Base-by-base conservation (phyloP, 1,140 invertebrate genomes). In the Drosophila lowei region DNA sequence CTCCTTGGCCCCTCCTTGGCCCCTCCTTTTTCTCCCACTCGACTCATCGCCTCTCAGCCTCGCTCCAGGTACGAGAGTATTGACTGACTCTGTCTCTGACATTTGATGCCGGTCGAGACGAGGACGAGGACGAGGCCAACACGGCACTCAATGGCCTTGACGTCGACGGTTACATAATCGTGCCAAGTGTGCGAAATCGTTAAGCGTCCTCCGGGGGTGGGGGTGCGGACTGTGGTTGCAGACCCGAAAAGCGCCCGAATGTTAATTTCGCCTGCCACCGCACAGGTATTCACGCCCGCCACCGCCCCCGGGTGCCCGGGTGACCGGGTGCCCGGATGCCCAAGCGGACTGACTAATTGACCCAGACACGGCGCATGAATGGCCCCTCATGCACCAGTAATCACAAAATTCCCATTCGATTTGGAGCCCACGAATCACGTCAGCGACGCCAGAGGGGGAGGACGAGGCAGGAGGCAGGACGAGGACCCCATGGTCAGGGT, bases 341-440 rank as follows among this genome's bases (percentile, higher is more conserved):
- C 23, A 18, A 50, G 46, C 52, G 58, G 66, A 38, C 66, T 53
- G 55, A 71, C 67, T 71, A 71, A 71, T 71, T 71, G 67, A 73
- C 70, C 53, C 53, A 56, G 47, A 73, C 71, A 56, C 54, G 60
- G 61, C 61, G 47, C 71, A 42, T 57, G 61, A 73, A 65, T 73
- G 71, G 42, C 60, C 68, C 57, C 43, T 73, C 71, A 73, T 63
- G 71, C 71, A 54, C 53, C 53, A 73, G 60, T 58, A 65, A 65
- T 74, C 67, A 48, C 67, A 16, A 61, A 48, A 72, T 56, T 56
- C 57, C 66, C 43, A 49, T 68, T 68, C 50, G 63, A 23, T 57
- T 68, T 68, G 25, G 44, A 18, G 63, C 13, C 3, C 30, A 55
- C 42, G 52, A 68, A 34, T 34, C 38, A 52, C 63, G 46, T 48